Percentiles rank a stretch among this genome's conserved stretches.
phyloP scores from a whole-genome alignment of 1,140 invertebrate genomes.

The Procambarus clarkii region DNA sequence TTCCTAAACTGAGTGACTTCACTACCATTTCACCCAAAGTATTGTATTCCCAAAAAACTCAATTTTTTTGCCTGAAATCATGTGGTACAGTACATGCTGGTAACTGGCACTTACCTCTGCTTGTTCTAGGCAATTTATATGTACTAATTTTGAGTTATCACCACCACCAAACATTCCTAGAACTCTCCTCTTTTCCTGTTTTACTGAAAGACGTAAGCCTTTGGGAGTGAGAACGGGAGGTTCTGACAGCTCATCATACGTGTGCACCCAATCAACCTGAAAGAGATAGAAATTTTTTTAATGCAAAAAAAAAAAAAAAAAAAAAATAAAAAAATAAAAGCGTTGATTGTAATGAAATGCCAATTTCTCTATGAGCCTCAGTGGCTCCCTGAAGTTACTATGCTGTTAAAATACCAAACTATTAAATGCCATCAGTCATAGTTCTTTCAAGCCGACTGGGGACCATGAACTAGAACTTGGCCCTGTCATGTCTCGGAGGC shows the following conservation, averaged over 20 bases:
- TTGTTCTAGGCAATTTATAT: conserved; percentile 29
- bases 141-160: conserved; percentile 66
- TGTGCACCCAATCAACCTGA: conserved; percentile 81
- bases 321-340: too few species aligned
- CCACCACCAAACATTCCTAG: conserved; percentile 71
- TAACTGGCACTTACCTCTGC: conserved; percentile 40
- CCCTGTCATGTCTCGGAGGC: too few species aligned
- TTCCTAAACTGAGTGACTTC: not conserved
- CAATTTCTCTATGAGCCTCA: too few species aligned
- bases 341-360: too few species aligned
- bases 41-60: not conserved
- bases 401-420: too few species aligned
- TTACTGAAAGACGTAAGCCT: conserved; percentile 76
- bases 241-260: conserved; percentile 80
- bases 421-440: too few species aligned
- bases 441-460: too few species aligned
- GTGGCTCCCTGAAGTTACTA: too few species aligned
- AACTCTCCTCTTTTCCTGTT: conserved; percentile 67
- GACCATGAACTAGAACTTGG: too few species aligned
- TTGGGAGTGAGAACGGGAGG: conserved; percentile 78
- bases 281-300: not conserved
- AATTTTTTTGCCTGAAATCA: not conserved
- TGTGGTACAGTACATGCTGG: not conserved
- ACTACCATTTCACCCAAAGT: not conserved
- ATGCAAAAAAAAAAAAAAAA: too few species aligned